phyloP scores from a whole-genome alignment of 1,140 invertebrate species.

The Oedothorax gibbosus region DNA sequence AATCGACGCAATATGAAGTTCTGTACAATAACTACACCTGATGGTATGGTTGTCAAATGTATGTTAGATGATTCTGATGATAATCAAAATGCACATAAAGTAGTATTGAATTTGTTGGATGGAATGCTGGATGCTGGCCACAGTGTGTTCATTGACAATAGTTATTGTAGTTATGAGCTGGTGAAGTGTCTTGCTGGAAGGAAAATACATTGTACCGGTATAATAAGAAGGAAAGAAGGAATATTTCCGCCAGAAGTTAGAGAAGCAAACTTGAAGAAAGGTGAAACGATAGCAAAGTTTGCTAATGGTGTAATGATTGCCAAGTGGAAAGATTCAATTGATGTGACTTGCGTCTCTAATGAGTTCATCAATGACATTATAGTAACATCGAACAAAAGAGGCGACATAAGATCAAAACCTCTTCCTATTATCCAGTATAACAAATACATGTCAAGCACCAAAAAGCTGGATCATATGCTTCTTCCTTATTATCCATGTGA shows the following conservation, averaged over 20 bases:
- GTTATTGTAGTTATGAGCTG: constrained; percentile 33
- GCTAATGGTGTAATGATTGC: constrained; percentile 33
- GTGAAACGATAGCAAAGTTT: constrained; percentile 25
- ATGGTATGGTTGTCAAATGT: not conserved
- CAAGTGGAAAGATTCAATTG: constrained; percentile 23
- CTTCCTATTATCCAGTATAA: constrained; percentile 13
- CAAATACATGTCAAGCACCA: constrained; percentile 29
- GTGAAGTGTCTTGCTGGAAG: constrained; percentile 15
- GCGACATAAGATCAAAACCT: constrained; percentile 10
- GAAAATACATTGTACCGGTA: constrained; percentile 32
- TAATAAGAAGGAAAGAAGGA: constrained; percentile 14
- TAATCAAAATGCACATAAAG: constrained; percentile 18
- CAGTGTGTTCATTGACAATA: constrained; percentile 30
- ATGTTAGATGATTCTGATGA: constrained; percentile 28
- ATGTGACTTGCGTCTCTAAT: constrained; percentile 10
- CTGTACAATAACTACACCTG: no score
- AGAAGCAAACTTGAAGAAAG: constrained; percentile 25
- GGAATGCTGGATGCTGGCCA: constrained; percentile 35
- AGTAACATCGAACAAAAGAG: constrained; percentile 13
- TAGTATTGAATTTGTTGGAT: constrained; percentile 4
- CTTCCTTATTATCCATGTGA: constrained; percentile 29
- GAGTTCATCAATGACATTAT: constrained; percentile 20
- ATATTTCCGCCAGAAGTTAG: constrained; percentile 34
- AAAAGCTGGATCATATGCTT: constrained; percentile 30
- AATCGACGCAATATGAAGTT: no score